phyloP scores from a whole-genome alignment of 2,888 invertebrate genomes.

The Acronicta leporina region DNA sequence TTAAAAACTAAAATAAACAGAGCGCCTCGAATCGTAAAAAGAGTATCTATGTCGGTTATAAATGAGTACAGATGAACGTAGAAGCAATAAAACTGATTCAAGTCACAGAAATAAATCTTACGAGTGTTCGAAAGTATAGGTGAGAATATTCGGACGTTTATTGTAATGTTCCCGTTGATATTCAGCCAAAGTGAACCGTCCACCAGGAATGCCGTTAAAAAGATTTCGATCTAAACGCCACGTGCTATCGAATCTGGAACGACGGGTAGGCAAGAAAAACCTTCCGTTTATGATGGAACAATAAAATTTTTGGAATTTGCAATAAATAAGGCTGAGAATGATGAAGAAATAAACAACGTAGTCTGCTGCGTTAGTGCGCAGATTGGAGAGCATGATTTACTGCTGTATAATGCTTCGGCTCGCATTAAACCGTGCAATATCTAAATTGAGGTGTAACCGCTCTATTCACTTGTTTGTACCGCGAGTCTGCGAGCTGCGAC shows the following conservation, averaged over 20 bases:
- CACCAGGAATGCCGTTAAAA: conserved; percentile 77
- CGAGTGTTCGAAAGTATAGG: conserved; percentile 80
- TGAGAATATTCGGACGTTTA: conserved; percentile 75
- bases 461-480: conserved; percentile 52
- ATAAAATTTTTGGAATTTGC: conserved; percentile 78
- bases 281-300: conserved; percentile 69
- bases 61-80: conserved; percentile 87
- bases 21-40: conserved; percentile 87
- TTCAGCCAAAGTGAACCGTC: conserved; percentile 70
- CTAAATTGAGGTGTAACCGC: conserved; percentile 55
- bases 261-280: conserved; percentile 64
- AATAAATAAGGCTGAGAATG: conserved; percentile 73
- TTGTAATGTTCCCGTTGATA: conserved; percentile 72
- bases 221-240: conserved; percentile 74
- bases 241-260: conserved; percentile 70
- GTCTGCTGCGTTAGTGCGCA: conserved; percentile 60
- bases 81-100: conserved; percentile 86
- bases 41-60: conserved; percentile 87
- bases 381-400: conserved; percentile 67
- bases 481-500: conserved; percentile 26
- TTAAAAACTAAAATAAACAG: conserved; percentile 90
- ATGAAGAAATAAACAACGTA: conserved; percentile 73
- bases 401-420: conserved; percentile 58
- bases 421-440: conserved; percentile 56
- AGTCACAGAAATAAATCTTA: conserved; percentile 88